A percentile compares a stretch with the other conserved stretches of the same genome.
Conservation (phyloP, 2,888 invertebrate genomes). For the Zeuzera pyrina region DNA sequence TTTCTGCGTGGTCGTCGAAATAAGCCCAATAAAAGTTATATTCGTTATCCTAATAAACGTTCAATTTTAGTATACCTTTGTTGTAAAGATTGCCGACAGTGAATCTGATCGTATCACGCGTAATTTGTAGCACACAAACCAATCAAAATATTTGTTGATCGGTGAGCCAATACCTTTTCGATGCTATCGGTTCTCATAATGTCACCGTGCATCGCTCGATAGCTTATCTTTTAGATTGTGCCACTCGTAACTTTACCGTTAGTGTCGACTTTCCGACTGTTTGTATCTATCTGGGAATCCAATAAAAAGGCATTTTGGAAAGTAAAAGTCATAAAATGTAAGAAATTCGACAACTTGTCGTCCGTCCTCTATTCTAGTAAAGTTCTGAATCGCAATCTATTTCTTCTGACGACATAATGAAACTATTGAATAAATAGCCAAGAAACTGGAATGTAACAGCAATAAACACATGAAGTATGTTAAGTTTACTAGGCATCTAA, state of each 20-base stretch:
- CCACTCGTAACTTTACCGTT: constrained; percentile 28
- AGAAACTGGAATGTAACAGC: constrained; percentile 26
- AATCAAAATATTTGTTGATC: constrained; percentile 63
- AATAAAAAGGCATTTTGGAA: constrained; percentile 15
- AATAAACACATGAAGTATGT: constrained; percentile 43
- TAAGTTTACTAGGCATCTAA: constrained; percentile 37
- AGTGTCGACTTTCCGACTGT: constrained; percentile 16
- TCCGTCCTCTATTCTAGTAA: no score
- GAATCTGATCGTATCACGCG: constrained; percentile 37
- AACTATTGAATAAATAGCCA: background rate
- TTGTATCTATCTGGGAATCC: constrained; percentile 12
- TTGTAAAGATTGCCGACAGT: constrained; percentile 11
- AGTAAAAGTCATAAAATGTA: constrained; percentile 14
- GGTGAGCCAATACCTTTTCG: constrained; percentile 28
- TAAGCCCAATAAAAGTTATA: background rate
- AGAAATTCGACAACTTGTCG: constrained; percentile 18
- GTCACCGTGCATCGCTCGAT: constrained; percentile 36
- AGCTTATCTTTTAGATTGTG: constrained; percentile 35
- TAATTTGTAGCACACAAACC: constrained; percentile 48
- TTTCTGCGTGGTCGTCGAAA: background rate
- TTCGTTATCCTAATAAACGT: background rate
- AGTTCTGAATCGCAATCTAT: background rate
- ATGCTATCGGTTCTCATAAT: constrained; percentile 48
- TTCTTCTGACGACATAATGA: background rate
- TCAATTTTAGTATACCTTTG: no score